Evolutionary conservation across 2,888 invertebrate species (phyloP).

Genomic region (Agrilus biguttatus): DNA sequence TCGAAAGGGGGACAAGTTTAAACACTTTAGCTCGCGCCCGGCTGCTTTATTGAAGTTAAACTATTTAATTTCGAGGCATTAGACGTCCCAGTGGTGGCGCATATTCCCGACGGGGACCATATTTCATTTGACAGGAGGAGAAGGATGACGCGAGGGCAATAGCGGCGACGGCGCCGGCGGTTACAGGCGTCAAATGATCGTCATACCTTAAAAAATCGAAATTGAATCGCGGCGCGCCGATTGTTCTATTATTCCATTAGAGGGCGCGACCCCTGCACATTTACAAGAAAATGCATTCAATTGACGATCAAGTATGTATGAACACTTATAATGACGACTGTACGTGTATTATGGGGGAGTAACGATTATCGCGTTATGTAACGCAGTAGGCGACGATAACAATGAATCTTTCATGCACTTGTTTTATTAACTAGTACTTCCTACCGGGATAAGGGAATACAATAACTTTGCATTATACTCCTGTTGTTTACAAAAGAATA

Average conservation of each 20-base stretch:
- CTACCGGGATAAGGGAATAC: too few relatives aligned
- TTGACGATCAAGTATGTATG: slow-evolving; percentile 32
- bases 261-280: slow-evolving; percentile 34
- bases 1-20: slow-evolving; percentile 20
- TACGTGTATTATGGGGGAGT: slow-evolving; percentile 14
- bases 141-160: slow-evolving; percentile 10
- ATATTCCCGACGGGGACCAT: slow-evolving; percentile 26
- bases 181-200: slow-evolving; percentile 33
- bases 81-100: slow-evolving; percentile 11
- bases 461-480: too few relatives aligned
- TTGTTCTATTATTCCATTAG: slow-evolving; percentile 56
- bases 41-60: slow-evolving; percentile 25
- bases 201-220: slow-evolving; percentile 43
- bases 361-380: slow-evolving; percentile 22
- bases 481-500: too few relatives aligned
- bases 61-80: slow-evolving; percentile 26
- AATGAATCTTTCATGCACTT: too few relatives aligned
- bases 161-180: slow-evolving; percentile 12
- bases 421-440: too few relatives aligned
- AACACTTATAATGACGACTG: slow-evolving; percentile 27
- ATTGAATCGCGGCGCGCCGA: slow-evolving; percentile 57
- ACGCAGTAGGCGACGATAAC: too few relatives aligned
- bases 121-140: slow-evolving; percentile 28
- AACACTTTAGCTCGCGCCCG: slow-evolving; percentile 16
- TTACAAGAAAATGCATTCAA: slow-evolving; percentile 28